A percentile compares a stretch with the other conserved stretches of the same genome.
phyloP scores from a whole-genome alignment of 1,140 invertebrate genomes.

The Berghia stephanieae region DNA sequence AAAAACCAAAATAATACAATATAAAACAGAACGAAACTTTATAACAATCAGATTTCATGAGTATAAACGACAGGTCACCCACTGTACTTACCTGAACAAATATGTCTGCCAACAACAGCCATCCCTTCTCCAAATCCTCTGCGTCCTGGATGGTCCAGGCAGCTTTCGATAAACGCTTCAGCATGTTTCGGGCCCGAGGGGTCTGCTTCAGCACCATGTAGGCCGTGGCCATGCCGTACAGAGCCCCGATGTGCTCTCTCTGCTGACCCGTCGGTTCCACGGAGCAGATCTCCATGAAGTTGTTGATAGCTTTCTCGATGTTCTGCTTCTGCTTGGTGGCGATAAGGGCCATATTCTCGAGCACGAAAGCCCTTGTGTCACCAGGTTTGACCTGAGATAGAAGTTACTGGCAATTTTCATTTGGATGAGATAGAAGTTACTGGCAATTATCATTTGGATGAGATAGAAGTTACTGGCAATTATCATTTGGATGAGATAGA shows the following conservation, averaged over 20 bases:
- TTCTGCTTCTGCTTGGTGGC: slow-evolving; percentile 86
- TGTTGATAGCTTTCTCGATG: slow-evolving; percentile 84
- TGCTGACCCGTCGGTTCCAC: slow-evolving; percentile 58
- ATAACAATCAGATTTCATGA: too few relatives aligned
- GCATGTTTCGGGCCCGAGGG: slow-evolving; percentile 87
- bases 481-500: too few relatives aligned
- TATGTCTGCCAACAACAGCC: slow-evolving; percentile 91
- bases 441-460: too few relatives aligned
- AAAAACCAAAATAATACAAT: too few relatives aligned
- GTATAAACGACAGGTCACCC: too few relatives aligned
- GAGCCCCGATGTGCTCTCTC: slow-evolving; percentile 80
- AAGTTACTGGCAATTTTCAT: too few relatives aligned
- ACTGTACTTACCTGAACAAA: slow-evolving; percentile 82
- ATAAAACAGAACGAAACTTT: too few relatives aligned
- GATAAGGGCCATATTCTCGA: slow-evolving; percentile 85
- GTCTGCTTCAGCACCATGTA: slow-evolving; percentile 87
- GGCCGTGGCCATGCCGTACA: slow-evolving; percentile 88
- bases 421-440: too few relatives aligned
- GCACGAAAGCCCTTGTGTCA: slow-evolving; percentile 73
- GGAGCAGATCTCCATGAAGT: slow-evolving; percentile 80
- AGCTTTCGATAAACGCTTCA: slow-evolving; percentile 88
- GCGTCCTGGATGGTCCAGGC: slow-evolving; percentile 85
- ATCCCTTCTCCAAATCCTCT: slow-evolving; percentile 93
- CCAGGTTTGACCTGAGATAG: too few relatives aligned
- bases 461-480: too few relatives aligned